Evolutionary conservation across 1,140 invertebrate genomes (phyloP).

Genomic region (Piezodorus guildinii): DNA sequence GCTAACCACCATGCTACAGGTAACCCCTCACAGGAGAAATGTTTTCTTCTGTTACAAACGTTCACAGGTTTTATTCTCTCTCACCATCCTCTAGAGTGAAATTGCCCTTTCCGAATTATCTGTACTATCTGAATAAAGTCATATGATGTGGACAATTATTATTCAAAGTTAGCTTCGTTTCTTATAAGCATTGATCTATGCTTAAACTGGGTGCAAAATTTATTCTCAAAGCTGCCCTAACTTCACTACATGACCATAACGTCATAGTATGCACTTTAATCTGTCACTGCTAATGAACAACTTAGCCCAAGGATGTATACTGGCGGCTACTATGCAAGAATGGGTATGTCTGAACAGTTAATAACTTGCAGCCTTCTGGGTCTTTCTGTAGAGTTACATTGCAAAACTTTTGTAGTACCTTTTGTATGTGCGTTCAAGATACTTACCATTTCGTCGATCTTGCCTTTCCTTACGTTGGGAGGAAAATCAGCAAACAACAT

Average conservation of each 20-base stretch:
- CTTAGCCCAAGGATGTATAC: not conserved
- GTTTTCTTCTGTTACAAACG: not conserved
- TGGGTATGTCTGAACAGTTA: not conserved
- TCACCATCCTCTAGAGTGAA: not conserved
- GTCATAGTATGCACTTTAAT: not conserved
- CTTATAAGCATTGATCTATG: not conserved
- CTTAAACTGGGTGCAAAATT: not conserved
- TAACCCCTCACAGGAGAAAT: too few species aligned
- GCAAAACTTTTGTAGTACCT: too few species aligned
- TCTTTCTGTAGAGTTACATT: too few species aligned
- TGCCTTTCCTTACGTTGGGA: slow-evolving; percentile 45
- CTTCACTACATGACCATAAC: not conserved
- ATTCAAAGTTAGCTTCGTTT: not conserved
- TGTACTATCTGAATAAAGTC: not conserved
- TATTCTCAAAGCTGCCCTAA: not conserved
- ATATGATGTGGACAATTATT: not conserved
- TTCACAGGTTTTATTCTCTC: not conserved
- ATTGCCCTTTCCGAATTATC: not conserved
- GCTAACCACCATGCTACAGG: too few species aligned
- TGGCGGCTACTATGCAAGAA: not conserved
- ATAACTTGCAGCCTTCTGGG: not conserved
- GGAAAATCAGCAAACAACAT: slow-evolving; percentile 54
- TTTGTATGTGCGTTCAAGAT: too few species aligned
- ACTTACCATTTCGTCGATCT: slow-evolving; percentile 58
- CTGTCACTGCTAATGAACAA: too few species aligned